Base-by-base conservation (phyloP, 2,113 vertebrate genomes). In the Rhineura floridana region DNA sequence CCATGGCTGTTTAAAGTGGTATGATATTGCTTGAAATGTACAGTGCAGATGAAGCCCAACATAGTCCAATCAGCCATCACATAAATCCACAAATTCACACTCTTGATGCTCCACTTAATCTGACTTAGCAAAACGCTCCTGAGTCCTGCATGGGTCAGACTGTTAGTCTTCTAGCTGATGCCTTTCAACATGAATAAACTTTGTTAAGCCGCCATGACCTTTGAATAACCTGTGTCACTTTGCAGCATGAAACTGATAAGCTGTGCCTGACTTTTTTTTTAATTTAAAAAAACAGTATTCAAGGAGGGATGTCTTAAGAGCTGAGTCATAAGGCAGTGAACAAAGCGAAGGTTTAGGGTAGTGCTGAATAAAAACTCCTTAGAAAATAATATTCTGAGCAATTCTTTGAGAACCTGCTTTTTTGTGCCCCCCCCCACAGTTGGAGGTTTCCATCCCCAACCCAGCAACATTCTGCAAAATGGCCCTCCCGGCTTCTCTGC, bases 21-120 rank as follows among this genome's bases (percentile, higher is more conserved):
- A n/a, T n/a, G n/a, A n/a, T n/a, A n/a, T n/a, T n/a, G n/a, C n/a
- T n/a, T n/a, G n/a, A n/a, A n/a, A n/a, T n/a, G n/a, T n/a, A n/a
- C n/a, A n/a, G n/a, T n/a, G n/a, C 52, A 1, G 52, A 55, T 55
- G 15, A 55, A 55, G 52, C 13, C 13, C 36, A 75, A 25, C 7
- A 6, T 23, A 9, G 19, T 3, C 72, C 5, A 75, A 44, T 25
- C 1, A 1, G 39, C 0, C 6, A 4, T 44, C 39, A 19, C 8
- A 17, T 44, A 39, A 75, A 44, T 36, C 72, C 21, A 11, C 72
- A 4, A 39, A 72, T 39, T 72, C 13, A 72, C 13, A 33, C 6
- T 3, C 39, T 75, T 70, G 33, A 33, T 36, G n/a, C 33, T n/a
- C n/a, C 17, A 9, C 4, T 12, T 15, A 42, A 44, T 44, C 72